phyloP scores from a whole-genome alignment of 2,888 invertebrate genomes.

The Caenorhabditis sp. region DNA sequence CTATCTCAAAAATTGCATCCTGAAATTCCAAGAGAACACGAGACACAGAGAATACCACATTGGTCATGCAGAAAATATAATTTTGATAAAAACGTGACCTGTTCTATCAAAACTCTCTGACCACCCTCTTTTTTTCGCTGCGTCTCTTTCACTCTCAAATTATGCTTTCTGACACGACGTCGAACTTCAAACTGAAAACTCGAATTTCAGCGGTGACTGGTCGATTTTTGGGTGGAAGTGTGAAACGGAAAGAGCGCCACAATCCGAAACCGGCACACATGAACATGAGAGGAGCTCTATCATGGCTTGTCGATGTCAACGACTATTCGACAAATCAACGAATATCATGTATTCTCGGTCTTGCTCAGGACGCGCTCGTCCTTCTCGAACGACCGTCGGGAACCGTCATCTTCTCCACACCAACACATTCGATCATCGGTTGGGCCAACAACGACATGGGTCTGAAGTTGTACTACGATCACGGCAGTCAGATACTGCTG shows the following conservation, averaged over 20 bases:
- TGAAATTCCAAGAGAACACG: no score
- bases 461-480: conserved; percentile 81
- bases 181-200: no score
- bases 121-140: no score
- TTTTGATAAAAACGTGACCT: no score
- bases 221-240: conserved; percentile 68
- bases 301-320: conserved; percentile 73
- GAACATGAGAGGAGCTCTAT: conserved; percentile 71
- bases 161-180: no score
- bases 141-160: no score
- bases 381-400: conserved; percentile 84
- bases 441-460: conserved; percentile 74
- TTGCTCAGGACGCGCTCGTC: conserved; percentile 86
- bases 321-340: conserved; percentile 62
- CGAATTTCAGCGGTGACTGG: conserved; percentile 14
- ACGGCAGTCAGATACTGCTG: conserved; percentile 88
- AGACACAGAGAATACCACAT: no score
- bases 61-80: no score
- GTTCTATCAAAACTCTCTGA: no score
- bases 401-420: conserved; percentile 85
- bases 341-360: conserved; percentile 66
- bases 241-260: conserved; percentile 78
- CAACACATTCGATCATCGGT: conserved; percentile 83
- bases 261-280: conserved; percentile 78
- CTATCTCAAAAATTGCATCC: no score